These are phyloP conservation scores for Acrocephalus arundinaceus DNA, from an alignment of 2,113 vertebrate genomes.

Conservation along the genomic window DNA sequence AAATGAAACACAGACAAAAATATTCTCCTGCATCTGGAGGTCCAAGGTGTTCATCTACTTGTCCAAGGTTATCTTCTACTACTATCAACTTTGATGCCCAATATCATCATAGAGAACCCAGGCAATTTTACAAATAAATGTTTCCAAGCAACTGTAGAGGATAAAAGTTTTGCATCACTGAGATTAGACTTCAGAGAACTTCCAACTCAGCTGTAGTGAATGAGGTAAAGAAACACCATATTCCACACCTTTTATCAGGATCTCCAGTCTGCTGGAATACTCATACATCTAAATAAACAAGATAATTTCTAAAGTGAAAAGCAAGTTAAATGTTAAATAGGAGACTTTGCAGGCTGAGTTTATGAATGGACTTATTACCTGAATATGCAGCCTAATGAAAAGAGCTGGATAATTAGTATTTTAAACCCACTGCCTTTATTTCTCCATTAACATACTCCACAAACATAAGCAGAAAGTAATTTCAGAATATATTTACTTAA, in stretches of 20 bases:
- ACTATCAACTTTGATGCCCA: background rate
- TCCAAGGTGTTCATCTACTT: background rate
- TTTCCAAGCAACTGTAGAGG: background rate
- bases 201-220: background rate
- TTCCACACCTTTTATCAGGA: background rate
- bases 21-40: background rate
- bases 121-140: background rate
- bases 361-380: background rate
- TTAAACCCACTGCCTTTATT: background rate
- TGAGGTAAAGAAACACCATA: background rate
- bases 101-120: background rate
- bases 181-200: background rate
- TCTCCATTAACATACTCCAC: background rate
- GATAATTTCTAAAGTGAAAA: background rate
- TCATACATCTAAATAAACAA: background rate
- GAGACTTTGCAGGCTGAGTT: background rate
- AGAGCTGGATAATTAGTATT: background rate
- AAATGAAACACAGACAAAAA: constrained; percentile 23
- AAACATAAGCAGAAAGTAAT: background rate
- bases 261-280: background rate
- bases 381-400: background rate
- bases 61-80: background rate
- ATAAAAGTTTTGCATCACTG: background rate
- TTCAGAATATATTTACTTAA: background rate
- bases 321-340: background rate